Base-by-base conservation (phyloP, 2,888 invertebrate species). In the Hermodice carunculata region DNA sequence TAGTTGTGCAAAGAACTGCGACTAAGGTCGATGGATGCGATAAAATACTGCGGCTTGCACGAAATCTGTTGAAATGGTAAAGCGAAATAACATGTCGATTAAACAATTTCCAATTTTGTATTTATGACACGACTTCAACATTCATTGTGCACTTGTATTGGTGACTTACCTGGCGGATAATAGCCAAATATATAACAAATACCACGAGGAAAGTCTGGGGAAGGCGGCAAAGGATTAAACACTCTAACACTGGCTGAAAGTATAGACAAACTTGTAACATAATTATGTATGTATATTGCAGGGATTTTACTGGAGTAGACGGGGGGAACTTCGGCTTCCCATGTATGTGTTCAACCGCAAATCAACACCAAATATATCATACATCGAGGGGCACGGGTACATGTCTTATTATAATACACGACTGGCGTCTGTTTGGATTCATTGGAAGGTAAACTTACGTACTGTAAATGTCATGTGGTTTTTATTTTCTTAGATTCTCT, bases 311-410 rank as follows among this genome's bases (percentile, higher is more conserved):
- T 60, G 51, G 60, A 34, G 26, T n/a, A 22, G 29, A 5, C 28
- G 17, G 22, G 60, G 60, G 3, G 51, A 60, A 43, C 60, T 60
- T 34, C 51, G 60, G 3, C 52, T 60, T 37, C 60, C 60, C 2
- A 28, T 60, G 8, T 52, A 60, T 24, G 44, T 49, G 19, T 60
- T 60, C 42, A 60, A 48, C 31, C 28, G 51, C 11, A 28, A 32
- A 2, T 14, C 19, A 1, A 52, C 37, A 19, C 34, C 37, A 8
- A 19, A 31, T 8, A 22, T 28, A 22, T 29, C 32, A 26, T n/a
- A 29, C 11, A 22, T 60, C n/a, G 8, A 26, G 8, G 43, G 43
- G 22, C 42, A 52, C 8, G 60, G 52, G 31, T 60, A 28, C 37
- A 52, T 60, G 8, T 29, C 51, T 11, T 28, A 37, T 29, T 60